These are phyloP conservation scores for Aporrectodea caliginosa DNA, from an alignment of 1,140 invertebrate species.

Conservation along the genomic window DNA sequence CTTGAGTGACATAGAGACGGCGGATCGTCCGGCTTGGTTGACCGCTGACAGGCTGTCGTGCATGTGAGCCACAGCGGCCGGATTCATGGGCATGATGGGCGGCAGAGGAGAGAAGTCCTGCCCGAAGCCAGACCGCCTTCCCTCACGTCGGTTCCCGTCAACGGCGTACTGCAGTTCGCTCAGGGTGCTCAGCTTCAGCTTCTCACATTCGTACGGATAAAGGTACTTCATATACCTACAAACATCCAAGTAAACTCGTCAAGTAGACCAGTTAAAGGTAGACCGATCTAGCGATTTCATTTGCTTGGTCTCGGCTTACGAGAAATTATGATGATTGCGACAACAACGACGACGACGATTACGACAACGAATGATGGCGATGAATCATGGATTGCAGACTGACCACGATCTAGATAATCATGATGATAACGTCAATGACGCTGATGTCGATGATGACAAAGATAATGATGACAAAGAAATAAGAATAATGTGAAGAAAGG, in stretches of 20 bases:
- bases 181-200: conserved; percentile 83
- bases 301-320: too few relatives aligned
- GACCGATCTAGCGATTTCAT: too few relatives aligned
- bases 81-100: neutral
- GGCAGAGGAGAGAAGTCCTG: neutral
- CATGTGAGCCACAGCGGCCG: neutral
- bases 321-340: too few relatives aligned
- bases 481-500: too few relatives aligned
- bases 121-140: conserved; percentile 74
- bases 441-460: too few relatives aligned
- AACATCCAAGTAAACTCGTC: conserved; percentile 37
- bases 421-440: too few relatives aligned
- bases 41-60: neutral
- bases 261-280: too few relatives aligned
- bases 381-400: too few relatives aligned
- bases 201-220: conserved; percentile 98
- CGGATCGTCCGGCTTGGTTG: neutral
- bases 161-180: conserved; percentile 93
- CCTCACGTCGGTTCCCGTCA: conserved; percentile 94
- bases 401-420: too few relatives aligned
- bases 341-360: too few relatives aligned
- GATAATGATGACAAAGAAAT: too few relatives aligned
- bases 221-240: conserved; percentile 99
- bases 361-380: too few relatives aligned
- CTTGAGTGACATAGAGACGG: neutral